Percentiles rank a stretch among this genome's conserved stretches.
These are phyloP conservation scores for Polypterus senegalus DNA, from an alignment of 2,113 vertebrate species.

Conservation along the genomic window DNA sequence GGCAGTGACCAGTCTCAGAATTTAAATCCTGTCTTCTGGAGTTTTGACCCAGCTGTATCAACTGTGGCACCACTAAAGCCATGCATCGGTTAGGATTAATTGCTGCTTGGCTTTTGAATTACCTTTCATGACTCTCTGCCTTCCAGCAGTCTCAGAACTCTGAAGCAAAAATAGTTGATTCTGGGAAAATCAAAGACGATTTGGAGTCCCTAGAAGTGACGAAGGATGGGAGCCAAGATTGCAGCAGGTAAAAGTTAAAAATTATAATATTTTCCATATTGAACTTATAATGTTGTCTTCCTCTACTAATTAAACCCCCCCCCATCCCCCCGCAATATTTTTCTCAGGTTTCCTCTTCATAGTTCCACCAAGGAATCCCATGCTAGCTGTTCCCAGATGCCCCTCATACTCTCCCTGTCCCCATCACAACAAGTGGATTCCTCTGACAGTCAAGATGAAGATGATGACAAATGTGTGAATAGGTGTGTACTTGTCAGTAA, in stretches of 20 bases:
- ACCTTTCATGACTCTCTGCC: not conserved
- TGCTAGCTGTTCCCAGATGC: no score
- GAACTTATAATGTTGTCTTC: not conserved
- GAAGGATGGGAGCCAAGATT: not conserved
- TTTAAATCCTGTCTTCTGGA: not conserved
- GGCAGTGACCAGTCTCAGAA: not conserved
- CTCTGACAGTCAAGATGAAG: no score
- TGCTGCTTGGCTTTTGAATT: not conserved
- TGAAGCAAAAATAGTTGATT: slow-evolving; percentile 2
- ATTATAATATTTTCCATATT: not conserved
- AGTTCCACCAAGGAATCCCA: not conserved
- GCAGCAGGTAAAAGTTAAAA: slow-evolving; percentile 9
- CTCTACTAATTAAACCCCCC: not conserved
- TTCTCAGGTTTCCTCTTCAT: not conserved
- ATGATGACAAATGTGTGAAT: no score
- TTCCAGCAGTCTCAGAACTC: slow-evolving; percentile 3
- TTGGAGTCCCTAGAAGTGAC: not conserved
- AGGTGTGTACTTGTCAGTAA: no score
- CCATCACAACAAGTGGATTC: no score
- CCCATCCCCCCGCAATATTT: not conserved
- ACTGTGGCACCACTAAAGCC: not conserved
- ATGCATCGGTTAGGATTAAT: not conserved
- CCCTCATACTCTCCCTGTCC: no score
- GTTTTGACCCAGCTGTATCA: not conserved
- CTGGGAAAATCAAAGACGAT: not conserved